Percentiles rank a stretch among this genome's conserved stretches.
Evolutionary conservation across 2,113 vertebrate species (phyloP).

Genomic region (Physeter macrocephalus): DNA sequence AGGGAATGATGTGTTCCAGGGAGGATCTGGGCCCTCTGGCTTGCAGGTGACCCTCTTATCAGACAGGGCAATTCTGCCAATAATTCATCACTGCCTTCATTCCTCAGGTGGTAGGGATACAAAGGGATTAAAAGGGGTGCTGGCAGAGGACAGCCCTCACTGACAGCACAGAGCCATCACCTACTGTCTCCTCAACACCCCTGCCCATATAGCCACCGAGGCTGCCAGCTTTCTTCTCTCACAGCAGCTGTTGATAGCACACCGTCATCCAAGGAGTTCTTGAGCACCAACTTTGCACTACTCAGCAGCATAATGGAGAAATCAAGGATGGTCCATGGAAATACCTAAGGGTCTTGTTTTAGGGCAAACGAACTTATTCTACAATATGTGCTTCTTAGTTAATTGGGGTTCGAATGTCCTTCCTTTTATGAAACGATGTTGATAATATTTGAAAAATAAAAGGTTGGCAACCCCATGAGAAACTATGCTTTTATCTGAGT

Average conservation of each 20-base stretch:
- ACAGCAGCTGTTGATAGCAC: not conserved
- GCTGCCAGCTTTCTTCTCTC: not conserved
- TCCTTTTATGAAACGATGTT: not conserved
- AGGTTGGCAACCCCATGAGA: not conserved
- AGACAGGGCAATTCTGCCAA: not conserved
- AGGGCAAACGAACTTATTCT: not conserved
- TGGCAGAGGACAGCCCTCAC: not conserved
- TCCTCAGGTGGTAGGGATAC: not conserved
- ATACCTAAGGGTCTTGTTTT: not conserved
- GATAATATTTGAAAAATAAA: not conserved
- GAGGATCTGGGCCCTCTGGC: not conserved
- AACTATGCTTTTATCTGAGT: not conserved
- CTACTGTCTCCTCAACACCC: not conserved
- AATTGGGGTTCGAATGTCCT: not conserved
- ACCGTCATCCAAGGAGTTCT: rapidly evolving
- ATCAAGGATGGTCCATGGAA: not conserved
- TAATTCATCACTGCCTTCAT: not conserved
- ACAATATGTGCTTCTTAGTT: not conserved
- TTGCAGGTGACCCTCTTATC: not conserved
- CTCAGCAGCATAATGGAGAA: not conserved
- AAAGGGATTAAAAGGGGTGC: not conserved
- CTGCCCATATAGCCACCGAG: not conserved
- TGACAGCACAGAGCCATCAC: not conserved
- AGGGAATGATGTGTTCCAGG: not conserved
- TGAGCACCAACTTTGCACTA: not conserved